Percentiles rank a stretch among this genome's conserved stretches.
These are phyloP conservation scores for Podarcis cretensis DNA, from an alignment of 2,113 vertebrate species.

Conservation along the genomic window DNA sequence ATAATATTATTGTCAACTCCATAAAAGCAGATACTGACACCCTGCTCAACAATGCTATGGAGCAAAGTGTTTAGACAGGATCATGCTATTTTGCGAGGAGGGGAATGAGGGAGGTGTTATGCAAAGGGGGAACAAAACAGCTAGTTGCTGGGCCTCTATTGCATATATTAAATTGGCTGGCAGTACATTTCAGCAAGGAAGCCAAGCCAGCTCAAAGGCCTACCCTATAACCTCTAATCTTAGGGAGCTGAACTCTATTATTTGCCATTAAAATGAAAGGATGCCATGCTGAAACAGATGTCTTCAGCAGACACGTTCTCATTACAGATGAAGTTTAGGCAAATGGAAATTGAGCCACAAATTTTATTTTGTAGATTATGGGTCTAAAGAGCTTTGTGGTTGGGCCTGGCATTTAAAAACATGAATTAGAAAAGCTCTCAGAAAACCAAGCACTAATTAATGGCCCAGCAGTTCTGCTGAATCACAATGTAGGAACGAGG, in stretches of 20 bases:
- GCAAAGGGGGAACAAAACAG: conserved; percentile 30
- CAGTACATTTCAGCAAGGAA: conserved; percentile 65
- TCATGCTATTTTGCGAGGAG: conserved; percentile 53
- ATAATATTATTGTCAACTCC: conserved; percentile 74
- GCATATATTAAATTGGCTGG: conserved; percentile 72
- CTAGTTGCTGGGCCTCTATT: conserved; percentile 63
- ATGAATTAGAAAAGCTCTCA: conserved; percentile 74
- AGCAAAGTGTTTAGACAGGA: conserved; percentile 71
- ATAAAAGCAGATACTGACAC: conserved; percentile 71
- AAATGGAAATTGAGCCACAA: conserved; percentile 79
- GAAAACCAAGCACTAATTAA: conserved; percentile 71
- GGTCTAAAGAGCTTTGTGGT: conserved; percentile 68
- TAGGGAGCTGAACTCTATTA: conserved; percentile 80
- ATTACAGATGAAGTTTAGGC: conserved; percentile 78
- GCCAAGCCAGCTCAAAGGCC: conserved; percentile 75
- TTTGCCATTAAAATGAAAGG: conserved; percentile 85
- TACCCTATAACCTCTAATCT: conserved; percentile 82
- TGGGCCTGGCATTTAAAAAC: conserved; percentile 71
- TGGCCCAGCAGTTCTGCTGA: conserved; percentile 73
- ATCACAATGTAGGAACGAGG: conserved; percentile 62
- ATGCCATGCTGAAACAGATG: conserved; percentile 81
- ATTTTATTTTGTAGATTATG: conserved; percentile 74
- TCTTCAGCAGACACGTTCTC: conserved; percentile 75
- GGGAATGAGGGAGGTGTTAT: background rate
- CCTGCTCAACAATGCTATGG: conserved; percentile 71